A percentile compares a stretch with the other conserved stretches of the same genome.
phyloP scores from a whole-genome alignment of 2,888 invertebrate species.

The Oligia fasciuncula region DNA sequence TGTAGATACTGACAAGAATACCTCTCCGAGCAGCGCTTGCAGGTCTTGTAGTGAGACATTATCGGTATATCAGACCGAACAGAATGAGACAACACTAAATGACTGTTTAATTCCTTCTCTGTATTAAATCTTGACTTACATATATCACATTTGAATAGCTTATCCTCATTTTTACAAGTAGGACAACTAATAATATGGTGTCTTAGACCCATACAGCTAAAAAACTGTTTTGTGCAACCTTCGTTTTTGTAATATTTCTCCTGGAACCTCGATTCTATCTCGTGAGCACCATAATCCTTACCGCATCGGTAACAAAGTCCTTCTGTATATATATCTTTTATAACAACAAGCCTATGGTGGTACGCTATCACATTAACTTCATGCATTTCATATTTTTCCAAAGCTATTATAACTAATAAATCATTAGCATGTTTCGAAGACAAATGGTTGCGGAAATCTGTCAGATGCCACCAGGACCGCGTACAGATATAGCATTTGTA shows the following conservation, averaged over 20 bases:
- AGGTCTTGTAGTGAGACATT: conserved; percentile 7
- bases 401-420: rapidly evolving
- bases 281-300: conserved; percentile 43
- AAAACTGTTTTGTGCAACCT: conserved; percentile 23
- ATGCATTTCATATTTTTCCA: conserved; percentile 48
- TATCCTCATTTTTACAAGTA: not conserved
- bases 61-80: conserved; percentile 73
- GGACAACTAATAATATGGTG: not conserved
- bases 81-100: conserved; percentile 64
- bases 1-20: conserved; percentile 55
- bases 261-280: rapidly evolving
- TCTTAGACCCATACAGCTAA: conserved; percentile 57
- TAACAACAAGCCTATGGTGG: rapidly evolving
- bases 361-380: conserved; percentile 70
- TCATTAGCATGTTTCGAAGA: conserved; percentile 33
- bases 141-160: conserved; percentile 9
- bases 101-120: conserved; percentile 17
- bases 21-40: conserved; percentile 36
- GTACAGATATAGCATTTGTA: conserved; percentile 79
- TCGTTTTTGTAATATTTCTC: not conserved
- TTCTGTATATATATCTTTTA: conserved; percentile 46
- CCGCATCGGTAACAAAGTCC: conserved; percentile 74
- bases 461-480: conserved; percentile 74
- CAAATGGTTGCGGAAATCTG: conserved; percentile 73
- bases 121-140: conserved; percentile 24